Evolutionary conservation across 2,113 vertebrate genomes (phyloP).

Genomic region (Tragelaphus scriptus): DNA sequence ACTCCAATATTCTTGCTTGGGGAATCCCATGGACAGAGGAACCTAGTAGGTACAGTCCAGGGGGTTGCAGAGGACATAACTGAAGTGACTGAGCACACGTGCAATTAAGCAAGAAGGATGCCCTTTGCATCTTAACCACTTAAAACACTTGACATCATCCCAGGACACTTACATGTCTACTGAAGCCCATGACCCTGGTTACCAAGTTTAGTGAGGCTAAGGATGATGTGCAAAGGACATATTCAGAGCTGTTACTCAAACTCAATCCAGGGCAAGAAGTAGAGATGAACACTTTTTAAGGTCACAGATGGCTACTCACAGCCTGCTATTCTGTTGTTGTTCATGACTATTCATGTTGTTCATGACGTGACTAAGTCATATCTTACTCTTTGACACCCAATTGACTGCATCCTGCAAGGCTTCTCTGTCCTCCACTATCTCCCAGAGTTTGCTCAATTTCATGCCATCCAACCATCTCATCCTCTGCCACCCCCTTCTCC

Average conservation of each 20-base stretch:
- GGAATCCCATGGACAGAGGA: not conserved
- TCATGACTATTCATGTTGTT: not conserved
- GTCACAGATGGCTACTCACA: fast-evolving
- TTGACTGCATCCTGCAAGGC: not conserved
- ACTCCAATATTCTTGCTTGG: not conserved
- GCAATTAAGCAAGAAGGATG: not conserved
- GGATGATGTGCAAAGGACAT: not conserved
- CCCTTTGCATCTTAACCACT: not conserved
- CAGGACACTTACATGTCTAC: not conserved
- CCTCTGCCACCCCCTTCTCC: not conserved
- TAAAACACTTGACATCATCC: not conserved
- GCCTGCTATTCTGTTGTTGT: not conserved
- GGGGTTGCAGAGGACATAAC: not conserved
- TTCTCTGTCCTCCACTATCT: not conserved
- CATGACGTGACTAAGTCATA: not conserved
- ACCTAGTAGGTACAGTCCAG: not conserved
- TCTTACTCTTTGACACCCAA: not conserved
- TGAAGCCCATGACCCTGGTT: not conserved
- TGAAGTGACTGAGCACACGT: not conserved
- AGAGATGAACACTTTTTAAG: not conserved
- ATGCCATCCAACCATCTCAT: not conserved
- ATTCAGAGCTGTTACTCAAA: not conserved
- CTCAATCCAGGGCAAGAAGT: not conserved
- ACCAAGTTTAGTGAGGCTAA: not conserved
- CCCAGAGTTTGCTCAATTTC: not conserved